Percentiles rank a stretch among this genome's conserved stretches.
phyloP scores from a whole-genome alignment of 2,797 vertebrate species.

The Lacerta agilis region DNA sequence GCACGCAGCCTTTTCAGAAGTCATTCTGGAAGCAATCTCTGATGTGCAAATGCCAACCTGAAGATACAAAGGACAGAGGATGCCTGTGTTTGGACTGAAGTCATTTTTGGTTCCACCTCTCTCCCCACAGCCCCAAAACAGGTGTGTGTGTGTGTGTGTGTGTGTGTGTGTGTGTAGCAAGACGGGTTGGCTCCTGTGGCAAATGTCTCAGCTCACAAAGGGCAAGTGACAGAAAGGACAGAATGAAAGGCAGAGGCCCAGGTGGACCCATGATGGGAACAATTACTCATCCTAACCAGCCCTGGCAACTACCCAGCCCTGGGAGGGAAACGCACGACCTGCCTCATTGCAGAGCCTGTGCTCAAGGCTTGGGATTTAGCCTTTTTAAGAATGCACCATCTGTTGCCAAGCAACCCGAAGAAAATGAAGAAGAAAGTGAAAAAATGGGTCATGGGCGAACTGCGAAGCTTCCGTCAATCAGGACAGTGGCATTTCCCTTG shows the following conservation, averaged over 20 bases:
- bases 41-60: too few relatives aligned
- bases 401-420: constrained; percentile 72
- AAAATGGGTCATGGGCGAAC: constrained; percentile 68
- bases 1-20: too few relatives aligned
- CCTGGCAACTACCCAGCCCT: constrained; percentile 49
- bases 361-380: constrained; percentile 51
- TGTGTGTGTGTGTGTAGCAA: not conserved
- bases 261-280: constrained; percentile 42
- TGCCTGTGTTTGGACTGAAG: not conserved
- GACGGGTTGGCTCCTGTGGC: not conserved
- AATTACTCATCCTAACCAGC: constrained; percentile 45
- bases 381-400: constrained; percentile 55
- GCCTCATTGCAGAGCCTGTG: constrained; percentile 45
- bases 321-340: constrained; percentile 41
- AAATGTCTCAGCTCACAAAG: constrained; percentile 23
- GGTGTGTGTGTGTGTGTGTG: too few relatives aligned
- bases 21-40: too few relatives aligned
- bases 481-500: constrained; percentile 33
- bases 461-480: constrained; percentile 53
- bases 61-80: too few relatives aligned
- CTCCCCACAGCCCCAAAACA: not conserved
- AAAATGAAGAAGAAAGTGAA: constrained; percentile 16
- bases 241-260: constrained; percentile 11
- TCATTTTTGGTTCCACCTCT: not conserved
- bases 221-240: constrained; percentile 17